Percentiles rank a stretch among this genome's conserved stretches.
Evolutionary conservation across 2,888 invertebrate species (phyloP).

Genomic region (Agonopterix heracliana): DNA sequence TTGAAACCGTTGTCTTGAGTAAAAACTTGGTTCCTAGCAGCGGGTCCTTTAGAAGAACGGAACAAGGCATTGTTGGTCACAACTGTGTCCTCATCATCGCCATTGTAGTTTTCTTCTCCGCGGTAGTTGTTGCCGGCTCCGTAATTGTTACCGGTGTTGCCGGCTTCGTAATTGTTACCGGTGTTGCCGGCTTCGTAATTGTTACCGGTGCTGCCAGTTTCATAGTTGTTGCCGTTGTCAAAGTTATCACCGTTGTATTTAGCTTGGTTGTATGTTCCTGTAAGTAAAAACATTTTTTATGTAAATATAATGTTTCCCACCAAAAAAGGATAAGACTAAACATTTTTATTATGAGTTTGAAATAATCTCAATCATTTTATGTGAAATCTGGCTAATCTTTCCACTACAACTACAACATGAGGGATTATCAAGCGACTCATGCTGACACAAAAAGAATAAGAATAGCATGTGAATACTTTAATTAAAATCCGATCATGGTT

Average conservation of each 20-base stretch:
- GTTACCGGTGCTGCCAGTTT: constrained; percentile 6
- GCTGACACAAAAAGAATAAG: no score
- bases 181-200: constrained; percentile 15
- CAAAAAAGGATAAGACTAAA: no score
- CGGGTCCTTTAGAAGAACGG: constrained; percentile 8
- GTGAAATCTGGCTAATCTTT: no score
- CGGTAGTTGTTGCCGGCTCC: constrained; percentile 6
- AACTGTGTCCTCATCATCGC: constrained; percentile 36
- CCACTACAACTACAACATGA: no score
- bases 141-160: constrained; percentile 13
- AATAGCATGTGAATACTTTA: no score
- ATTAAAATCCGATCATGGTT: no score
- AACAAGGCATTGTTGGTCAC: constrained; percentile 40
- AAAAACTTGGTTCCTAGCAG: constrained; percentile 7
- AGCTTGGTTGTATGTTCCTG: constrained; percentile 56
- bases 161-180: constrained; percentile 17
- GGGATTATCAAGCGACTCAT: no score
- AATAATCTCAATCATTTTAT: no score
- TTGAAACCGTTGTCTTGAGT: no score
- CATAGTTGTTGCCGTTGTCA: constrained; percentile 7
- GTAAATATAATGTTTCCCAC: no score
- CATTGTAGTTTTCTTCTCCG: background rate
- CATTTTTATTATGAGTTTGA: no score
- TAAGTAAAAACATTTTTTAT: background rate
- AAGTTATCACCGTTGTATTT: constrained; percentile 33